These are phyloP conservation scores for Aleiodes leptofemur DNA, from an alignment of 2,888 invertebrate genomes.

Conservation along the genomic window DNA sequence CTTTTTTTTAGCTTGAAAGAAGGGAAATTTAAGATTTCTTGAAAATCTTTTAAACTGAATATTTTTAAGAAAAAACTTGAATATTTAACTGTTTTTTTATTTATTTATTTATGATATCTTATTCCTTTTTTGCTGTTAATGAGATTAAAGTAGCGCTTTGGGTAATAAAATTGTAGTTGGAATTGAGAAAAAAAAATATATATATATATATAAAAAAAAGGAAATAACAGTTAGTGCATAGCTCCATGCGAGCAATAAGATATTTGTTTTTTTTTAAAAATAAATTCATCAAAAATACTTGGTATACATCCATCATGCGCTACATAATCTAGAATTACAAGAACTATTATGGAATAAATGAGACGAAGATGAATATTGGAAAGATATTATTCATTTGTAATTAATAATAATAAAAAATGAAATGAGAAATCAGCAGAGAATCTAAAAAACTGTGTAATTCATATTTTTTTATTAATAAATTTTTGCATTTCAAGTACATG, in stretches of 20 bases:
- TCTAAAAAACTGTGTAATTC: no score
- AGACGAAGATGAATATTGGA: conserved; percentile 51
- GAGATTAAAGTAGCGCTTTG: conserved; percentile 42
- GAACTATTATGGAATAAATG: conserved; percentile 45
- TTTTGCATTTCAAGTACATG: no score
- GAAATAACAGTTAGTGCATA: conserved; percentile 68
- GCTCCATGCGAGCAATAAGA: conserved; percentile 70
- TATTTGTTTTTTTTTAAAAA: conserved; percentile 55
- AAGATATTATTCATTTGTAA: conserved; percentile 41
- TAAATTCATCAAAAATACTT: conserved; percentile 65
- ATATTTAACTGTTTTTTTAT: no score
- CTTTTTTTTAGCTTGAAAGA: not conserved
- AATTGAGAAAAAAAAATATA: conserved; percentile 22
- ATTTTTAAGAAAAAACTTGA: not conserved
- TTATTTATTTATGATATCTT: not conserved
- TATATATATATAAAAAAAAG: conserved; percentile 48
- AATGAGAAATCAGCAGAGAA: no score
- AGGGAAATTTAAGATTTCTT: not conserved
- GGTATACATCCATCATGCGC: conserved; percentile 72
- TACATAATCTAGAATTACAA: conserved; percentile 64
- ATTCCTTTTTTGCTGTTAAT: conserved; percentile 36
- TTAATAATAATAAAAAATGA: not conserved
- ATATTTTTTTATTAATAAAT: no score
- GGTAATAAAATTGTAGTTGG: conserved; percentile 41
- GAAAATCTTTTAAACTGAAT: not conserved